These are phyloP conservation scores for Megaceryle torquata DNA, from an alignment of 2,113 vertebrate species.

Conservation along the genomic window DNA sequence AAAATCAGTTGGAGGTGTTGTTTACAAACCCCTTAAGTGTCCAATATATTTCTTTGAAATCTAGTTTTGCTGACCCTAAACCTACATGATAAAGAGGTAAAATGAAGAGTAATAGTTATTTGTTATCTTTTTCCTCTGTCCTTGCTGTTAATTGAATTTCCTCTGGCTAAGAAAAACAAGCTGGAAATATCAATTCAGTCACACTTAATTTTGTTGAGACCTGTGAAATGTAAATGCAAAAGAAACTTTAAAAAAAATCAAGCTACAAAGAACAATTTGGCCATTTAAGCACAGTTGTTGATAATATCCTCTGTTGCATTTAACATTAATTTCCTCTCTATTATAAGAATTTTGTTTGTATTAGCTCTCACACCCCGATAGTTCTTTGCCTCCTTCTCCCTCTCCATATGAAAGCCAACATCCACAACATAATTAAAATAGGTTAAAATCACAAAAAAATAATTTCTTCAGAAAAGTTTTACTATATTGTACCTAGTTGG, in stretches of 20 bases:
- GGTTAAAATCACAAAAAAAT: not conserved
- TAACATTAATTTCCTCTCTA: not conserved
- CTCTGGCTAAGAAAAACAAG: not conserved
- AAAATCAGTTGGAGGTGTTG: constrained; percentile 34
- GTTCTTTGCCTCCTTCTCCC: not conserved
- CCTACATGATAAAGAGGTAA: not conserved
- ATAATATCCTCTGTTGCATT: not conserved
- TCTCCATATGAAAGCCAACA: not conserved
- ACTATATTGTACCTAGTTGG: not conserved
- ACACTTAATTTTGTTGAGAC: constrained; percentile 8
- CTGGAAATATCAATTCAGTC: not conserved
- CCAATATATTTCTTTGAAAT: not conserved
- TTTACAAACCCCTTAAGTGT: constrained; percentile 45
- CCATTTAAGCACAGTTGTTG: not conserved
- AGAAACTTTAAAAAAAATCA: not conserved
- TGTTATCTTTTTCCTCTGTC: not conserved
- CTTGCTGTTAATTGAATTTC: constrained; percentile 36
- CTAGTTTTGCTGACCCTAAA: not conserved
- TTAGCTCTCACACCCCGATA: not conserved
- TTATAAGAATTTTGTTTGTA: not conserved
- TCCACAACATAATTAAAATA: not conserved
- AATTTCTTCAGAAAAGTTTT: not conserved
- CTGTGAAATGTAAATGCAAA: not conserved
- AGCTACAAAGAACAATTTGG: not conserved
- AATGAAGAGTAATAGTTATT: not conserved